These are phyloP conservation scores for Papilio protenor DNA, from an alignment of 2,888 invertebrate species.

Conservation along the genomic window DNA sequence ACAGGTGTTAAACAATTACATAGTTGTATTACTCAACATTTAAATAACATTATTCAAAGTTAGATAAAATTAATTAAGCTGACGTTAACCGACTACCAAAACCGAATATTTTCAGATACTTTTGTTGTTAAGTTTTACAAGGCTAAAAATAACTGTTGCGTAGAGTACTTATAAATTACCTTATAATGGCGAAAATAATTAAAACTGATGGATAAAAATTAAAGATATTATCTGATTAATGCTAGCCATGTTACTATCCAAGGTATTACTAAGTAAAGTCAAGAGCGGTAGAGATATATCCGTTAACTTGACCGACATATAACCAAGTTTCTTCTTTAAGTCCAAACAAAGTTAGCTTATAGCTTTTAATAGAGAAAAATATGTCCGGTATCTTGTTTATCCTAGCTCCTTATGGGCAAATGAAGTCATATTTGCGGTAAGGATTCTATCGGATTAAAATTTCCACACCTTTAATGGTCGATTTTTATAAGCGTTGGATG, in stretches of 20 bases:
- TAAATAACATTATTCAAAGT: conserved; percentile 3
- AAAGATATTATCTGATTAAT: conserved; percentile 43
- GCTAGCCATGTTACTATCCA: conserved; percentile 41
- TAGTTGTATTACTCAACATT: conserved; percentile 6
- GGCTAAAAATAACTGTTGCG: conserved; percentile 6
- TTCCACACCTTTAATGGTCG: conserved; percentile 8
- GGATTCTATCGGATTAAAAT: conserved; percentile 19
- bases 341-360: conserved; percentile 43
- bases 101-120: too few relatives aligned
- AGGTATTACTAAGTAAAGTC: conserved; percentile 60
- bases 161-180: background rate
- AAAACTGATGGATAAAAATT: conserved; percentile 15
- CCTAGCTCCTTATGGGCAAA: conserved; percentile 6
- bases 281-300: conserved; percentile 66
- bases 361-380: conserved; percentile 44
- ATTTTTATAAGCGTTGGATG: conserved; percentile 8
- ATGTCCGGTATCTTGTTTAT: conserved; percentile 34
- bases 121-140: conserved; percentile 28
- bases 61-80: too few relatives aligned
- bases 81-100: too few relatives aligned
- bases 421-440: conserved; percentile 20
- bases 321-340: conserved; percentile 57
- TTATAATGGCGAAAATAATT: conserved; percentile 6
- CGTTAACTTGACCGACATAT: conserved; percentile 71
- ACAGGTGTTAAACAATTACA: conserved; percentile 19